Evolutionary conservation across 1,140 invertebrate genomes (phyloP).

Genomic region (Aradophagus sp.): DNA sequence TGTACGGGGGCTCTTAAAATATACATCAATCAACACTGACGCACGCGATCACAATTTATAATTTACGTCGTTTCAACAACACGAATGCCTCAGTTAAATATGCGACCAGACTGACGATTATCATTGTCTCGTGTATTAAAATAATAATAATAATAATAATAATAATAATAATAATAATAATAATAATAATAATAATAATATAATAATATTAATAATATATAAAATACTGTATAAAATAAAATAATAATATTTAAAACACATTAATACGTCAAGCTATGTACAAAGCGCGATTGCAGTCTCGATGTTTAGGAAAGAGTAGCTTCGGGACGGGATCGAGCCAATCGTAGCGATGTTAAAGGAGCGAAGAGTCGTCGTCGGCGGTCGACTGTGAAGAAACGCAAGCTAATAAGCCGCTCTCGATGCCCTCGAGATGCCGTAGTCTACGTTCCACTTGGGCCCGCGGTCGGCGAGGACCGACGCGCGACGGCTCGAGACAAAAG

Average conservation of each 20-base stretch:
- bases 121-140: slow-evolving; percentile 49
- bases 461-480: slow-evolving; percentile 11
- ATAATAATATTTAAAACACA: slow-evolving; percentile 71
- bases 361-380: slow-evolving; percentile 28
- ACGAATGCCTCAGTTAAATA: slow-evolving; percentile 42
- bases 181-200: slow-evolving; percentile 63
- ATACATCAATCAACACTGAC: slow-evolving; percentile 36
- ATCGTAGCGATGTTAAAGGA: slow-evolving; percentile 36
- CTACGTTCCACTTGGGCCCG: slow-evolving; percentile 36
- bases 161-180: slow-evolving; percentile 48
- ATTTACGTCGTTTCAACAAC: slow-evolving; percentile 26
- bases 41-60: slow-evolving; percentile 43
- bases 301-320: slow-evolving; percentile 41
- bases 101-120: slow-evolving; percentile 44
- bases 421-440: slow-evolving; percentile 65
- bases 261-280: slow-evolving; percentile 71
- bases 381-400: slow-evolving; percentile 30
- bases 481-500: not conserved
- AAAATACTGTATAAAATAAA: slow-evolving; percentile 62
- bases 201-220: slow-evolving; percentile 63
- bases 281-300: slow-evolving; percentile 72
- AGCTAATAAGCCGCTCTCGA: slow-evolving; percentile 64
- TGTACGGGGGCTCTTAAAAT: slow-evolving; percentile 26
- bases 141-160: slow-evolving; percentile 62
- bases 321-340: slow-evolving; percentile 44